Base-by-base conservation (phyloP, 2,888 invertebrate genomes). In the Plagiodera versicolora region DNA sequence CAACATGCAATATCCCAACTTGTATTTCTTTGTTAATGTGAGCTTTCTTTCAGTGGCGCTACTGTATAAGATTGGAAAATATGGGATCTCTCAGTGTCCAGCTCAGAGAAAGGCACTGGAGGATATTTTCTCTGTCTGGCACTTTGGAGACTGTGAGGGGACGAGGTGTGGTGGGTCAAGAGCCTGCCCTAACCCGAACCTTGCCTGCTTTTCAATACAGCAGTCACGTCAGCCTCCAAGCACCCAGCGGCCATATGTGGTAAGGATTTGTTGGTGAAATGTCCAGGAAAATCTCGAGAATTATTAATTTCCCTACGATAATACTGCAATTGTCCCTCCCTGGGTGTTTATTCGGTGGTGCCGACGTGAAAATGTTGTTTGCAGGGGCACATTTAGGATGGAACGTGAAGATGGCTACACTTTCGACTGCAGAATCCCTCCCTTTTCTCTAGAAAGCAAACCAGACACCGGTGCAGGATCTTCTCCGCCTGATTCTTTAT, bases 181-280 rank as follows among this genome's bases (percentile, higher is more conserved):
- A 98, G 82, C 98, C 98, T 45, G 88, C 95, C 65, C 83, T 98
- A 60, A 94, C 95, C 47, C 87, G 90, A 63, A 85, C 88, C 64
- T 83, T 92, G 71, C 97, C 98, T 61, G 97, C 97, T 72, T 98
- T 98, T 83, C 98, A 98, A 82, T 98, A 98, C 81, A 95, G 94
- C 79, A 96, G 95, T 79, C 97, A 98, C 81, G 96, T 98, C 56
- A 95, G 95, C 72, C 84, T 98, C 69, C 97, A 98, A 83, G 95
- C 97, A 58, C 95, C 97, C 44, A 95, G 95, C 77, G 98, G 98
- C 8, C 98, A 98, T 77, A 95, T 97, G 95, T 96, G 96, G 96
- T 95, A 77, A 79, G 83, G 24, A 6, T n/a, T n/a, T n/a, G n/a
- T n/a, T n/a, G n/a, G n/a, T n/a, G n/a, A n/a, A n/a, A n/a, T n/a